Conservation (phyloP, 2,888 invertebrate species). For the Eupithecia dodoneata region DNA sequence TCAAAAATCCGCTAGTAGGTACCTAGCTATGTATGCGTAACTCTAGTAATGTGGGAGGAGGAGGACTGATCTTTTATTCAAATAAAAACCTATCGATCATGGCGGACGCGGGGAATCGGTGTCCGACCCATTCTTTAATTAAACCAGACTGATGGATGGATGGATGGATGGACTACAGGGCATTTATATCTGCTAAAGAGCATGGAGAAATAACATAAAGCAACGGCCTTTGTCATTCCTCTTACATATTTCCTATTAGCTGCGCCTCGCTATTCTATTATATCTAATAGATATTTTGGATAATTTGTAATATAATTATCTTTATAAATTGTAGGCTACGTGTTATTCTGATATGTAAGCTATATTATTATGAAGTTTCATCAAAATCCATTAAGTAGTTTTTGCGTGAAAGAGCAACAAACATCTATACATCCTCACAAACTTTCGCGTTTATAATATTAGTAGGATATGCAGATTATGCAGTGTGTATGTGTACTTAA, state of each 20-base stretch:
- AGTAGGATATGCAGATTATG: too few species aligned
- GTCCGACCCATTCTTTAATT: background rate
- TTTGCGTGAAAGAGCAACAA: too few species aligned
- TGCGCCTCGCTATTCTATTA: too few species aligned
- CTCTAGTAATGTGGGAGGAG: background rate
- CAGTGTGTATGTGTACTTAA: too few species aligned
- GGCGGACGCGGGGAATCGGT: background rate
- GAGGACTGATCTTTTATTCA: background rate
- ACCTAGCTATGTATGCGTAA: background rate
- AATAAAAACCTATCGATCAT: conserved; percentile 4
- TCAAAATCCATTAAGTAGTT: too few species aligned
- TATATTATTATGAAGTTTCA: too few species aligned
- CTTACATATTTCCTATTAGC: background rate
- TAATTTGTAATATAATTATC: too few species aligned
- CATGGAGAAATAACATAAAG: background rate
- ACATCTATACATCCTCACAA: too few species aligned
- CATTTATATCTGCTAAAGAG: background rate
- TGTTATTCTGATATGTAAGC: too few species aligned
- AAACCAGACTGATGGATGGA: conserved; percentile 8
- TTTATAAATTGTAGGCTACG: too few species aligned
- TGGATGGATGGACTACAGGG: background rate
- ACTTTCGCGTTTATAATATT: too few species aligned
- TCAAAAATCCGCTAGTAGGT: background rate
- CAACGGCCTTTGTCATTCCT: background rate
- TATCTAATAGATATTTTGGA: too few species aligned